Evolutionary conservation across 2,797 vertebrate species (phyloP).

Genomic region (Cynopterus sphinx): DNA sequence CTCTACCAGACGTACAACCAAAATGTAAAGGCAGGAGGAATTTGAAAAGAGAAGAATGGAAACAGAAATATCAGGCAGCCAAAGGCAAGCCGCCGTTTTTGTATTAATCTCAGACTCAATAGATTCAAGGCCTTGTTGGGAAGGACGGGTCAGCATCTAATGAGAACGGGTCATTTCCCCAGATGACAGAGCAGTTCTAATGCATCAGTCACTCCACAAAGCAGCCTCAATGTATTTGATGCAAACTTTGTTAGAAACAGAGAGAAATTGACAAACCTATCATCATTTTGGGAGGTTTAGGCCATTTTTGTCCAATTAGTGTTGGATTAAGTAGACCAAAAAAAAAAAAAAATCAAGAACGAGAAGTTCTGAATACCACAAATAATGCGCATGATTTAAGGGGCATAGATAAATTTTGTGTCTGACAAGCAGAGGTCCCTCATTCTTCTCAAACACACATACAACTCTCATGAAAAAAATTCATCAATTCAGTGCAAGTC

Average conservation of each 20-base stretch:
- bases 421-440: neutral
- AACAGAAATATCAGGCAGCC: neutral
- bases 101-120: neutral
- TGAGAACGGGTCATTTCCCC: constrained; percentile 46
- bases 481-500: neutral
- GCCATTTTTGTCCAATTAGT: neutral
- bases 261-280: constrained; percentile 17
- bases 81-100: fast-evolving
- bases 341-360: neutral
- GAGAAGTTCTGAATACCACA: neutral
- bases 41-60: neutral
- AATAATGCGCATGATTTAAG: neutral
- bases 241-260: neutral
- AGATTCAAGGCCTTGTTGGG: neutral
- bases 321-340: constrained; percentile 27
- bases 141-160: constrained; percentile 19
- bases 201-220: neutral
- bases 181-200: neutral
- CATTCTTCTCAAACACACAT: neutral
- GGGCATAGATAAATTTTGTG: neutral
- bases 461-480: neutral
- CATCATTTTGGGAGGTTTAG: constrained; percentile 28
- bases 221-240: neutral
- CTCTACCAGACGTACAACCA: neutral
- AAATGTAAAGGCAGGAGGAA: neutral